These are phyloP conservation scores for Pogonocherus hispidulus DNA, from an alignment of 2,888 invertebrate species.

Conservation along the genomic window DNA sequence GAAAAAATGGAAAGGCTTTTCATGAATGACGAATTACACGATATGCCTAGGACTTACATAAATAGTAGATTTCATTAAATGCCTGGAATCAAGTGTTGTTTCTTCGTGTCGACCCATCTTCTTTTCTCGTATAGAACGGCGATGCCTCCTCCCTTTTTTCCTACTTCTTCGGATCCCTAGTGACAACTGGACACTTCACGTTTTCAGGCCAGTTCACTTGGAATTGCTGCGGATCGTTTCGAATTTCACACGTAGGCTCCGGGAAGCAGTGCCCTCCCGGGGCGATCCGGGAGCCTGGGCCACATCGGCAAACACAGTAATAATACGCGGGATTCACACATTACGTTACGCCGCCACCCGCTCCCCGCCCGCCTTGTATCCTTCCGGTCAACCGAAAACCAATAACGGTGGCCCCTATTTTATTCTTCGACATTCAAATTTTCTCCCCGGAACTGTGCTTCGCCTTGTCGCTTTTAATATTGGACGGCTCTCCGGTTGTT, in stretches of 20 bases:
- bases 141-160: constrained; percentile 20
- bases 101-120: no score
- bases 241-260: constrained; percentile 47
- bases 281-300: constrained; percentile 48
- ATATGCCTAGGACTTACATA: no score
- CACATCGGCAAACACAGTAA: constrained; percentile 56
- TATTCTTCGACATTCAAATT: constrained; percentile 47
- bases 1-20: no score
- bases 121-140: not conserved
- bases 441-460: constrained; percentile 13
- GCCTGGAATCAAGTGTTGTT: no score
- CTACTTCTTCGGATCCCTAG: constrained; percentile 45
- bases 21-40: no score
- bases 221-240: constrained; percentile 52
- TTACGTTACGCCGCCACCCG: constrained; percentile 48
- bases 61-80: no score
- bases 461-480: constrained; percentile 24
- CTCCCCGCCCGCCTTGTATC: constrained; percentile 49
- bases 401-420: constrained; percentile 53
- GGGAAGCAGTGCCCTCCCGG: constrained; percentile 28
- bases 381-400: constrained; percentile 63
- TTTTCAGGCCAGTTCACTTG: constrained; percentile 58
- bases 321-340: constrained; percentile 62
- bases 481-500: constrained; percentile 8
- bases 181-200: constrained; percentile 64